Conservation (phyloP, 2,113 vertebrate genomes). For the Brevimyrus niger region DNA sequence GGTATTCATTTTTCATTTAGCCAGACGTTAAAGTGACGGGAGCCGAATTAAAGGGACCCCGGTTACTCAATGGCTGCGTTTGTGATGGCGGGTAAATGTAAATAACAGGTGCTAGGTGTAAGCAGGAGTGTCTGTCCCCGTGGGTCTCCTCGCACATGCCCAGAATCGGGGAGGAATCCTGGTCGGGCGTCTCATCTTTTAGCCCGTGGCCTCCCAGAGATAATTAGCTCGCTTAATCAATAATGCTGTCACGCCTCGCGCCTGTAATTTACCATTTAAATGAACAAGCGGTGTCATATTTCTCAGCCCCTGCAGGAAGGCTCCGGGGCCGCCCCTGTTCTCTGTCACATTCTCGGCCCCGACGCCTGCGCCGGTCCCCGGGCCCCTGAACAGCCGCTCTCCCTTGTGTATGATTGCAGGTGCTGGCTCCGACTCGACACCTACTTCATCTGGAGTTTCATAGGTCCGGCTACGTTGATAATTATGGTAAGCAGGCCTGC, state of each 20-base stretch:
- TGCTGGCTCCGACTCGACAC: conserved; percentile 98
- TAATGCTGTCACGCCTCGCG: conserved; percentile 61
- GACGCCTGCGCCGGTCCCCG: conserved; percentile 47
- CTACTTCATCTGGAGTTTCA: conserved; percentile 99
- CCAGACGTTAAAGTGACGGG: background rate
- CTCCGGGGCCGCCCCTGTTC: conserved; percentile 61
- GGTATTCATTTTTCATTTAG: background rate
- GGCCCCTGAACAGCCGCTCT: conserved; percentile 7
- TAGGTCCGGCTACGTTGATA: conserved; percentile 96
- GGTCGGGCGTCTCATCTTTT: conserved; percentile 43
- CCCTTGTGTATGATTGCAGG: conserved; percentile 65
- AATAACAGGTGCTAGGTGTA: background rate
- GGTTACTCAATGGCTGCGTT: background rate
- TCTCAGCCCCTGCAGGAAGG: conserved; percentile 59
- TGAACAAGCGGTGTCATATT: conserved; percentile 77
- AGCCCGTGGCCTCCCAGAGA: conserved; percentile 55
- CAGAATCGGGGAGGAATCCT: conserved; percentile 45
- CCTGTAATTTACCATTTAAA: conserved; percentile 80
- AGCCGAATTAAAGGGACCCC: background rate
- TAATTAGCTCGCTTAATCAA: conserved; percentile 75
- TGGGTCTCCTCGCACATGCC: background rate
- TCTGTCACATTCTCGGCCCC: conserved; percentile 58
- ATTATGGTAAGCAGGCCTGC: conserved; percentile 82
- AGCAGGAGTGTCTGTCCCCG: background rate
- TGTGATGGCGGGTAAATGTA: background rate